Evolutionary conservation across 2,888 invertebrate genomes (phyloP), one percentile per base, ranked within the genome.

Genomic region (Drosophila acutilabella): DNA sequence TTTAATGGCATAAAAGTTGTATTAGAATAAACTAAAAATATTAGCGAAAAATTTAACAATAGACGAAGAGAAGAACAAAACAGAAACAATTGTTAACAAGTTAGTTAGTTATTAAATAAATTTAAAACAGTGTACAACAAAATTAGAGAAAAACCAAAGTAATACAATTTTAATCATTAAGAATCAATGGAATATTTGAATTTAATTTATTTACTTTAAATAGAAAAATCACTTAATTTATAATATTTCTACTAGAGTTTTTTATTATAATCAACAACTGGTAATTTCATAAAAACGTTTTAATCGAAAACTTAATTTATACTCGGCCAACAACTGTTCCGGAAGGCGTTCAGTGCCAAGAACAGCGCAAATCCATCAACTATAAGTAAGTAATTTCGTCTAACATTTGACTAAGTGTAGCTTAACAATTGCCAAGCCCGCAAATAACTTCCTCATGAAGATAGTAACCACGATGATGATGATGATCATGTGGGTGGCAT

Each of bases 401-500:
- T 40, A 36, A 45, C 42, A 57, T 44, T 44, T 44, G 42, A 13
- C 36, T 20, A 47, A 41, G 47, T 50, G 40, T 23, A 38, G 48
- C 50, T 26, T 47, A 11, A 10, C 38, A 41, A 48, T 18, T 30
- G 20, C 51, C 33, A 3, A 26, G 47, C 38, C 26, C n/a, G 45
- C 16, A 51, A 45, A 60, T 45, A 64, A 79, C 77, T 81, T 88
- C 81, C 89, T 86, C 64, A 50, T 60, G 10, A 10, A 54, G 30
- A 60, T 11, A 8, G 8, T 36, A 11, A 11, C 11, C 11, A 11
- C 10, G 13, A 13, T 36, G 36, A 13, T 36, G 11, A 36, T 36
- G 36, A 47, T 60, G 7, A 10, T 54, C 20, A 60, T 79, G 77
- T 64, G 66, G 70, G 80, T 59, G 62, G 59, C 33, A 66, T 58